A percentile compares a stretch with the other conserved stretches of the same genome.
phyloP scores from a whole-genome alignment of 2,113 vertebrate genomes.

The Willisornis vidua region DNA sequence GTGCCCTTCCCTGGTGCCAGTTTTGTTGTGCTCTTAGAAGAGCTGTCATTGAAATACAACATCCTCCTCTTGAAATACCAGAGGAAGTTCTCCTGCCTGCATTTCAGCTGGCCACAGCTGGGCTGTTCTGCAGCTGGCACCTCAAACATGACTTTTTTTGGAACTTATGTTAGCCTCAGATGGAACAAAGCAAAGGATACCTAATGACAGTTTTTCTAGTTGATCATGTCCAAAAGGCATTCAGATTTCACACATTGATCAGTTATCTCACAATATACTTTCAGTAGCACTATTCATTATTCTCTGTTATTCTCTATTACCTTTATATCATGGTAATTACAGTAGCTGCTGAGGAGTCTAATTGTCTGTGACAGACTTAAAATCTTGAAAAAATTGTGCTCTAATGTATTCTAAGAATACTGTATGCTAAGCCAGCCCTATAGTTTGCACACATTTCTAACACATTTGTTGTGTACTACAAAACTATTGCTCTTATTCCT shows the following conservation, averaged over 20 bases:
- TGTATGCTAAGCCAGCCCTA: not conserved
- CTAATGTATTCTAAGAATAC: not conserved
- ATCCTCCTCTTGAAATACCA: not conserved
- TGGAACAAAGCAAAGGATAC: not conserved
- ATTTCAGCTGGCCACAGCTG: not conserved
- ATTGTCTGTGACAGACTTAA: not conserved
- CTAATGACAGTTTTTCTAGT: not conserved
- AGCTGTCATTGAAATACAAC: not conserved
- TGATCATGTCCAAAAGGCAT: not conserved
- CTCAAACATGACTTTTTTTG: not conserved
- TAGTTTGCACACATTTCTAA: not conserved
- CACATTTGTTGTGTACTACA: not conserved
- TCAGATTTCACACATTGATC: not conserved
- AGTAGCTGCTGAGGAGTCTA: not conserved
- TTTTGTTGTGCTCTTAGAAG: not conserved
- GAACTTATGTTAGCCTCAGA: not conserved
- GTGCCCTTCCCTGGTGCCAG: not conserved
- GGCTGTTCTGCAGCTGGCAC: not conserved
- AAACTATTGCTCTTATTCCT: not conserved
- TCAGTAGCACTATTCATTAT: not conserved
- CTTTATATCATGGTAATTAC: not conserved
- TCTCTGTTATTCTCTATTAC: not conserved
- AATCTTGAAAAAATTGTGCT: not conserved
- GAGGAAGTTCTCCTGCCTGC: not conserved
- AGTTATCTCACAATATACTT: not conserved